A percentile compares a stretch with the other conserved stretches of the same genome.
Conservation (phyloP, 1,140 invertebrate species). For the Nebria ingens region DNA sequence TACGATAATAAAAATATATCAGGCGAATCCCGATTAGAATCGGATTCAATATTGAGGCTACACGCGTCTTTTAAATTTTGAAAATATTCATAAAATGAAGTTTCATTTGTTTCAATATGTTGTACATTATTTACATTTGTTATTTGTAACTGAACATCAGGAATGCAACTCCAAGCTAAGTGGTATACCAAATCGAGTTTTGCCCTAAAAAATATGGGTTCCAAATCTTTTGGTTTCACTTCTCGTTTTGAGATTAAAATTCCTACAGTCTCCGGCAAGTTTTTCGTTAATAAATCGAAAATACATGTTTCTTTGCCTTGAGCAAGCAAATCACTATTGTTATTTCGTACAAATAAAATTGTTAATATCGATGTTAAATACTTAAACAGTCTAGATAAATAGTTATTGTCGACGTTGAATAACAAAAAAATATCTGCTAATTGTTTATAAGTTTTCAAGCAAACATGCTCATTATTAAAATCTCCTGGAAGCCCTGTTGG, state of each 20-base stretch:
- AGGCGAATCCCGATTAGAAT: too few species aligned
- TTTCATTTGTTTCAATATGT: conserved; percentile 7
- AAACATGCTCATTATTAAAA: conserved; percentile 24
- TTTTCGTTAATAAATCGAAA: conserved; percentile 31
- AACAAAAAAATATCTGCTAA: background rate
- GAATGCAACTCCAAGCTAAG: conserved; percentile 44
- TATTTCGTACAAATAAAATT: conserved; percentile 34
- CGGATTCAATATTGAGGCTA: too few species aligned
- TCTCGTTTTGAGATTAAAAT: conserved; percentile 45
- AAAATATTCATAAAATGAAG: too few species aligned
- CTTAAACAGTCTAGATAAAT: conserved; percentile 33
- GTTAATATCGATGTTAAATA: conserved; percentile 35
- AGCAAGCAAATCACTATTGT: conserved; percentile 33
- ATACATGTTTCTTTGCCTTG: conserved; percentile 27
- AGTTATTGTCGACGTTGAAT: conserved; percentile 22
- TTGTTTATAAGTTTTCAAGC: conserved; percentile 11
- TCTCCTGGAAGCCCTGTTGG: conserved; percentile 16
- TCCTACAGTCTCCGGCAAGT: conserved; percentile 38
- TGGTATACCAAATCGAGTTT: conserved; percentile 48
- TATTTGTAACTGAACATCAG: conserved; percentile 33
- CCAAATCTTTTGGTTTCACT: conserved; percentile 42
- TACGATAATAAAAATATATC: conserved; percentile 39
- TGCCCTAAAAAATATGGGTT: conserved; percentile 40
- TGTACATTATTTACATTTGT: conserved; percentile 22
- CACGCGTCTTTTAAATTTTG: too few species aligned